phyloP scores from a whole-genome alignment of 2,888 invertebrate genomes.

The Dendrolimus pini region DNA sequence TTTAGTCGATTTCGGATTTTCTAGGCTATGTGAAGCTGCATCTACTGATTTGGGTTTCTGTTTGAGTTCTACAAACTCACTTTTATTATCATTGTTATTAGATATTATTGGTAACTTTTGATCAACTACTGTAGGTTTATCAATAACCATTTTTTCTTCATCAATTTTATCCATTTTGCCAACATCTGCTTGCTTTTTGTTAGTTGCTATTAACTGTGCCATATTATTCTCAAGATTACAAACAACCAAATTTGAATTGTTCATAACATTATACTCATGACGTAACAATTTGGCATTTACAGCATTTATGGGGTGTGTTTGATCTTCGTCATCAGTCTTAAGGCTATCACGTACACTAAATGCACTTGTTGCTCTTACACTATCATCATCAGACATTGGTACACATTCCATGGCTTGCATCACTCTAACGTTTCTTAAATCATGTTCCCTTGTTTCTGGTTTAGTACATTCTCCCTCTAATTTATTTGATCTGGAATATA shows the following conservation, averaged over 20 bases:
- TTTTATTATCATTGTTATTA: slow-evolving; percentile 20
- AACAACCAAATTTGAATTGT: slow-evolving; percentile 67
- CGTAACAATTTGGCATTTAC: slow-evolving; percentile 62
- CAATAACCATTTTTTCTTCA: slow-evolving; percentile 28
- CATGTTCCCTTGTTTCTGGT: slow-evolving; percentile 51
- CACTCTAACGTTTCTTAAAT: slow-evolving; percentile 50
- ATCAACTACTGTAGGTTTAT: slow-evolving; percentile 5
- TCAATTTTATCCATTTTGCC: slow-evolving; percentile 67
- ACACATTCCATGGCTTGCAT: slow-evolving; percentile 63
- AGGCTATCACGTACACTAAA: slow-evolving; percentile 69
- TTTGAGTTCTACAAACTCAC: slow-evolving; percentile 33
- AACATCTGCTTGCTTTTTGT: slow-evolving; percentile 44
- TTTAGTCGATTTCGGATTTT: slow-evolving; percentile 62
- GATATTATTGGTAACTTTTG: slow-evolving; percentile 21
- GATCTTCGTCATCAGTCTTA: slow-evolving; percentile 70
- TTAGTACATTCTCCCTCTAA: slow-evolving; percentile 38
- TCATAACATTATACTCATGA: slow-evolving; percentile 68
- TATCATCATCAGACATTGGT: slow-evolving; percentile 69
- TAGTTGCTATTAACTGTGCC: slow-evolving; percentile 59
- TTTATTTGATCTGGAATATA: slow-evolving; percentile 32
- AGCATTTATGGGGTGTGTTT: slow-evolving; percentile 60
- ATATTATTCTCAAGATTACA: slow-evolving; percentile 69
- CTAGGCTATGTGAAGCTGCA: slow-evolving; percentile 64
- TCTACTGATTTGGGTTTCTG: slow-evolving; percentile 50
- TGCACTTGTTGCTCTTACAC: slow-evolving; percentile 67